Percentiles rank a stretch among this genome's conserved stretches.
These are phyloP conservation scores for Heliconius hortense DNA, from an alignment of 2,888 invertebrate species.

Conservation along the genomic window DNA sequence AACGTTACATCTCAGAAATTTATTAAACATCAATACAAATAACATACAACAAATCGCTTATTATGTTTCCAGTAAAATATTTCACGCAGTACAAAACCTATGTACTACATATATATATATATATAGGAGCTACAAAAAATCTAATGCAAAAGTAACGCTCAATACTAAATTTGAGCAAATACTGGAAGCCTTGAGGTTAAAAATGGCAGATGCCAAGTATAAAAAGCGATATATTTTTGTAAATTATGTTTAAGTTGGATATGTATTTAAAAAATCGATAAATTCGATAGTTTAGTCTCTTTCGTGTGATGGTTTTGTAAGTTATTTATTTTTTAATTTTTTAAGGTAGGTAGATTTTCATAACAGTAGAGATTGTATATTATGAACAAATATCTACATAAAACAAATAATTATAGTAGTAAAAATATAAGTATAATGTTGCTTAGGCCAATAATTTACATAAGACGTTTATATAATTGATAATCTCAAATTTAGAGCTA, in stretches of 20 bases:
- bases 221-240: slow-evolving; percentile 26
- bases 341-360: neutral
- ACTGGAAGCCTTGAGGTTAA: slow-evolving; percentile 59
- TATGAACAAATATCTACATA: neutral
- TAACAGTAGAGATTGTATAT: neutral
- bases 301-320: neutral
- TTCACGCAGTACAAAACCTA: slow-evolving; percentile 61
- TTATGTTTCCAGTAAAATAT: slow-evolving; percentile 57
- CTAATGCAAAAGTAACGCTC: slow-evolving; percentile 42
- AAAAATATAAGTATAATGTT: neutral
- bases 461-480: neutral
- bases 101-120: slow-evolving; percentile 50
- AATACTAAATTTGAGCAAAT: slow-evolving; percentile 56
- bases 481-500: neutral
- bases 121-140: slow-evolving; percentile 50
- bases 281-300: neutral
- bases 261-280: neutral
- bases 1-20: slow-evolving; percentile 40
- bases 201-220: slow-evolving; percentile 23
- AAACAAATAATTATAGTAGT: neutral
- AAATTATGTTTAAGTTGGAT: slow-evolving; percentile 14
- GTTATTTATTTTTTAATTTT: neutral
- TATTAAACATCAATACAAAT: slow-evolving; percentile 43
- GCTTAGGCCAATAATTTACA: neutral
- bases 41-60: slow-evolving; percentile 51